These are phyloP conservation scores for Pelusios castaneus DNA, from an alignment of 2,113 vertebrate species.

Conservation along the genomic window DNA sequence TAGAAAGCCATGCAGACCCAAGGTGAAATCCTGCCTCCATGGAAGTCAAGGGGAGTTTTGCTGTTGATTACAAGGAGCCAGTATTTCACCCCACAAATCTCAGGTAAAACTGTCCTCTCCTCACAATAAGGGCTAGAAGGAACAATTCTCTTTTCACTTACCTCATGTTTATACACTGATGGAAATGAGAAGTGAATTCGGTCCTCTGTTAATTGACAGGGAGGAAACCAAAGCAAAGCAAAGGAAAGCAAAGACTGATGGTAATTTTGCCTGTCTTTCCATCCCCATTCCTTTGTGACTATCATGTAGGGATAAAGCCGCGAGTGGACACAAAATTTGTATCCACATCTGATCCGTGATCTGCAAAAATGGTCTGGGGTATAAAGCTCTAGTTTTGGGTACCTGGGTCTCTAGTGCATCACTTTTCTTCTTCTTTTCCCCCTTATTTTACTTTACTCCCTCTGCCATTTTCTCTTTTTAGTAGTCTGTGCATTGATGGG, in stretches of 20 bases:
- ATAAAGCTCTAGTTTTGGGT: not conserved
- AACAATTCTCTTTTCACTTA: not conserved
- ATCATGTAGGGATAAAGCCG: slow-evolving; percentile 3
- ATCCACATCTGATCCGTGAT: too few species aligned
- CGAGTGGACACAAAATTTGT: too few species aligned
- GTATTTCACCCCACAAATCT: not conserved
- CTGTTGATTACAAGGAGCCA: not conserved
- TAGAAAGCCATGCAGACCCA: not conserved
- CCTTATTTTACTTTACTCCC: not conserved
- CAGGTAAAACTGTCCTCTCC: not conserved
- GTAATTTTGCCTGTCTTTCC: slow-evolving; percentile 32
- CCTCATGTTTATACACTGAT: not conserved
- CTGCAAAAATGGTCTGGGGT: too few species aligned
- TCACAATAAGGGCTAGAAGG: rapidly evolving
- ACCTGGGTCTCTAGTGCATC: not conserved
- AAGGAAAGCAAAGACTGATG: not conserved
- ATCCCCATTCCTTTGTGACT: slow-evolving; percentile 16
- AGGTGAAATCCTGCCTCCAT: not conserved
- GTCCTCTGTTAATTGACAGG: not conserved
- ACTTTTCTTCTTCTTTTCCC: not conserved
- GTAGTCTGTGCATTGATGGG: not conserved
- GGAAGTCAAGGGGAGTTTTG: not conserved
- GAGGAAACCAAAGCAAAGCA: slow-evolving; percentile 44
- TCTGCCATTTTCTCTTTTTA: not conserved
- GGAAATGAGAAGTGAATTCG: not conserved